phyloP scores from a whole-genome alignment of 53 echinoderm and acorn worm species.

The Stichopus horrens region DNA sequence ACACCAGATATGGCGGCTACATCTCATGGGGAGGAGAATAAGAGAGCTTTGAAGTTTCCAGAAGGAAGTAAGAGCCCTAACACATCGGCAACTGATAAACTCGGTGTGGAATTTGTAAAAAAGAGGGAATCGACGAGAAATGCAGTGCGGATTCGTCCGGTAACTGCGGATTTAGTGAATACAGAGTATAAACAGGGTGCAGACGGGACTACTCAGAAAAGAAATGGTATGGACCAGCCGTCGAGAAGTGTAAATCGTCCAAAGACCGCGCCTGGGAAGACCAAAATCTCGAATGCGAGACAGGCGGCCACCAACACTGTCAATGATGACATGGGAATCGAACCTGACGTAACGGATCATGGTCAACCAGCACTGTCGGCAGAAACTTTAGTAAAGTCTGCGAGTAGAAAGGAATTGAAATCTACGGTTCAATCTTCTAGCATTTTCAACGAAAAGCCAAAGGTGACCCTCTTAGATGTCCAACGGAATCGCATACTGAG shows the following conservation, averaged over 20 bases:
- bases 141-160: not conserved
- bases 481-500: slow-evolving; percentile 52
- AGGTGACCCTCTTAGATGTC: slow-evolving; percentile 63
- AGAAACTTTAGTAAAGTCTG: not conserved
- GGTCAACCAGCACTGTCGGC: too few relatives aligned
- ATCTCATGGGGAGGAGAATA: not conserved
- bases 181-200: not conserved
- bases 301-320: not conserved
- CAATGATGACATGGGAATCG: not conserved
- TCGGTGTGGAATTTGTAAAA: too few relatives aligned
- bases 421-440: not conserved
- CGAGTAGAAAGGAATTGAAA: not conserved
- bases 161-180: not conserved
- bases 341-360: not conserved
- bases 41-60: not conserved
- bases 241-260: not conserved
- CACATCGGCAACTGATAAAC: not conserved
- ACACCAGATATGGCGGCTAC: not conserved
- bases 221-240: not conserved
- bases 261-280: not conserved
- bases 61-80: not conserved
- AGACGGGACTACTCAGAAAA: not conserved
- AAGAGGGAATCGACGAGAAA: not conserved
- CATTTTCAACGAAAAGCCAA: slow-evolving; percentile 64
- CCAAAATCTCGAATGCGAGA: not conserved